Percentiles rank a stretch among this genome's conserved stretches.
Evolutionary conservation across 1,140 invertebrate genomes (phyloP).

Genomic region (Drosophila punjabiensis): DNA sequence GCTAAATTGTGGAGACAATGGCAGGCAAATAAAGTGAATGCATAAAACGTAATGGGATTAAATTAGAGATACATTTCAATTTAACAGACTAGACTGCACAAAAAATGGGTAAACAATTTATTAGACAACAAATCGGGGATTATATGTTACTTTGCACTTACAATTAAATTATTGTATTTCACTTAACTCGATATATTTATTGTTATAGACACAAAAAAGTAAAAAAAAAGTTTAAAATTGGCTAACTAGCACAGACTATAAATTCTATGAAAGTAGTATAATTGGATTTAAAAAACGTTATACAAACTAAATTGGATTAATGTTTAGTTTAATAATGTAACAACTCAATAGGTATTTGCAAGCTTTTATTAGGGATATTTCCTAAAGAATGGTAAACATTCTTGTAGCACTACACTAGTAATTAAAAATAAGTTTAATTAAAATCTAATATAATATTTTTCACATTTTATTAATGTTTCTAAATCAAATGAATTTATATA

Average conservation of each 20-base stretch:
- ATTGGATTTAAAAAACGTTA: neutral
- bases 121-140: neutral
- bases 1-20: constrained; percentile 24
- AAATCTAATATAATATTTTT: no score
- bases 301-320: neutral
- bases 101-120: neutral
- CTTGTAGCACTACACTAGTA: neutral
- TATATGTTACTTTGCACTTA: neutral
- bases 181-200: neutral
- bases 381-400: no score
- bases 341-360: neutral
- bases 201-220: neutral
- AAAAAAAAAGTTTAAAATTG: neutral
- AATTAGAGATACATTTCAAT: constrained; percentile 2
- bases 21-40: neutral
- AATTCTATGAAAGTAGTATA: neutral
- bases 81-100: constrained; percentile 1
- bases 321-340: neutral
- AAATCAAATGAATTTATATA: neutral
- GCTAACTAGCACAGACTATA: neutral
- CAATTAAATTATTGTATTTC: neutral
- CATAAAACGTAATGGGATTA: constrained; percentile 21
- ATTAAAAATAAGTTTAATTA: no score
- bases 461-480: no score
- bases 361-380: no score